phyloP scores from a whole-genome alignment of 2,797 vertebrate genomes.

The Paedocypris micromegethes region DNA sequence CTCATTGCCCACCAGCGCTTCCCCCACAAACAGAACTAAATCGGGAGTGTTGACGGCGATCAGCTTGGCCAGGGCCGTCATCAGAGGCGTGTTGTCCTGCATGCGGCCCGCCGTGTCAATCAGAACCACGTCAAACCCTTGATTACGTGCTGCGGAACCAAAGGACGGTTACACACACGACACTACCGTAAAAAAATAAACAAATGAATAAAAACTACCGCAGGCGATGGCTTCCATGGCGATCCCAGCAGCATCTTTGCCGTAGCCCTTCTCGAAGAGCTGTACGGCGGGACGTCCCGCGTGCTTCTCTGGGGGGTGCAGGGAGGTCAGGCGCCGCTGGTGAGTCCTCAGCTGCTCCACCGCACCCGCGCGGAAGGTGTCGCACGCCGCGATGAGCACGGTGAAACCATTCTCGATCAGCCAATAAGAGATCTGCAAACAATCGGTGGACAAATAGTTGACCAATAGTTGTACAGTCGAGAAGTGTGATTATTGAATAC shows the following conservation, averaged over 20 bases:
- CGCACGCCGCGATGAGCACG: constrained; percentile 93
- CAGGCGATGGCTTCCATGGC: constrained; percentile 97
- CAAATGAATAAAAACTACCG: constrained; percentile 60
- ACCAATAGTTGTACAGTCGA: too few relatives aligned
- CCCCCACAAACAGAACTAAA: constrained; percentile 94
- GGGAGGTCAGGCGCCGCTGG: constrained; percentile 84
- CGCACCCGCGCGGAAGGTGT: constrained; percentile 92
- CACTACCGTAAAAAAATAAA: background rate
- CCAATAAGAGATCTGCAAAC: constrained; percentile 90
- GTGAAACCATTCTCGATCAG: constrained; percentile 93
- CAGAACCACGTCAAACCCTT: constrained; percentile 92
- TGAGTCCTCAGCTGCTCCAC: constrained; percentile 97
- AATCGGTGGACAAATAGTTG: background rate
- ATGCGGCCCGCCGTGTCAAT: constrained; percentile 98
- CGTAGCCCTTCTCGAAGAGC: constrained; percentile 96
- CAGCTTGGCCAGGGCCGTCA: constrained; percentile 95
- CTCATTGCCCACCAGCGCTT: constrained; percentile 95
- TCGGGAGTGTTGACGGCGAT: constrained; percentile 94
- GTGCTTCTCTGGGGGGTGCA: constrained; percentile 85
- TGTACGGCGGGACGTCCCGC: constrained; percentile 80
- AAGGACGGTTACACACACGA: background rate
- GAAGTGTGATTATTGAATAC: background rate
- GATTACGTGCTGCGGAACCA: constrained; percentile 79
- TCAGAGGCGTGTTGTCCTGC: constrained; percentile 96
- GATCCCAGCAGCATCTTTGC: constrained; percentile 94